These are phyloP conservation scores for Rotaria magnacalcarata DNA, from an alignment of 2,888 invertebrate species.

Conservation along the genomic window DNA sequence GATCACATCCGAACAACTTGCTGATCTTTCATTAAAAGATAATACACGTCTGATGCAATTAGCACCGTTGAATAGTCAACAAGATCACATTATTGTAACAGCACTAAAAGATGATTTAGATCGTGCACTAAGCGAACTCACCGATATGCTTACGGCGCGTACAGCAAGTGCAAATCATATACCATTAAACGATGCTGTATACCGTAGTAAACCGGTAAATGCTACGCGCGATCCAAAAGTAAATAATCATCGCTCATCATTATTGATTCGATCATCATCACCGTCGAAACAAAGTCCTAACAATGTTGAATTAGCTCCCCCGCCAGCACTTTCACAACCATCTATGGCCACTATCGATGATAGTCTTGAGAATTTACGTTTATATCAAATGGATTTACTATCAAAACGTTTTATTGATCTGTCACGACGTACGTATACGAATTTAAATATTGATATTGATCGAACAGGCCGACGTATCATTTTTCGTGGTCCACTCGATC, in stretches of 20 bases:
- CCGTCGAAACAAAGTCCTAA: background rate
- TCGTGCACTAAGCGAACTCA: background rate
- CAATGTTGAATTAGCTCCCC: background rate
- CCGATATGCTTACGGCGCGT: background rate
- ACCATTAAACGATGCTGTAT: background rate
- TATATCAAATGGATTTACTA: conserved; percentile 6
- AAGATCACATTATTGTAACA: background rate
- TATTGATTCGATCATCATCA: background rate
- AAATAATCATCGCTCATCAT: conserved; percentile 27
- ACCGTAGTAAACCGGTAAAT: conserved; percentile 28
- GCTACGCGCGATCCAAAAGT: conserved; percentile 28
- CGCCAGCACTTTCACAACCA: background rate
- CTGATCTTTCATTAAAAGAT: conserved; percentile 21
- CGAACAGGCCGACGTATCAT: background rate
- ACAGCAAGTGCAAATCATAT: background rate
- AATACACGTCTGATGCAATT: conserved; percentile 10
- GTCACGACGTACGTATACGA: conserved; percentile 6
- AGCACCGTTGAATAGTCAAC: background rate
- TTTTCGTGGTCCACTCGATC: conserved; percentile 22
- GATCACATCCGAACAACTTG: background rate
- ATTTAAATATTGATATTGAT: conserved; percentile 11
- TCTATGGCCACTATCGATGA: background rate
- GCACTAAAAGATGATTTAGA: conserved; percentile 12
- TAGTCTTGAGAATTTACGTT: conserved; percentile 11
- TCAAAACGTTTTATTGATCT: conserved; percentile 23